These are phyloP conservation scores for Pantherophis vulpinus DNA, from an alignment of 2,797 vertebrate species.

Conservation along the genomic window DNA sequence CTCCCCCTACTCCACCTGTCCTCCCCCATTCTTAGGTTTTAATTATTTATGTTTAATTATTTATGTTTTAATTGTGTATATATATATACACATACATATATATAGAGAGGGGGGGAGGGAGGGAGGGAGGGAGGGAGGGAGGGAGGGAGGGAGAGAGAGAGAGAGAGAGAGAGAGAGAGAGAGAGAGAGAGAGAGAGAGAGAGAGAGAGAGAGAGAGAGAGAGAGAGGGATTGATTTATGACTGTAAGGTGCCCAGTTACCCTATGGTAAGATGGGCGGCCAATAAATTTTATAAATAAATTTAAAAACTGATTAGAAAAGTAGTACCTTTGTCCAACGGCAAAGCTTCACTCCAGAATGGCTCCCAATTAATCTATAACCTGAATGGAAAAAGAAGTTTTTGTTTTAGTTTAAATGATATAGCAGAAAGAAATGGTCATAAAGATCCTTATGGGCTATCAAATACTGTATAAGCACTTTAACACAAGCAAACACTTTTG, in stretches of 20 bases:
- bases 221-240: not conserved
- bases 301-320: not conserved
- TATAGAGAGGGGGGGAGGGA: not conserved
- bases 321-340: conserved; percentile 92
- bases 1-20: not conserved
- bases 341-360: conserved; percentile 97
- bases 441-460: not conserved
- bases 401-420: not conserved
- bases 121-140: too few species aligned
- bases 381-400: conserved; percentile 63
- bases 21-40: not conserved
- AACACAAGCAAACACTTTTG: not conserved
- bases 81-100: not conserved
- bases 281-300: too few species aligned
- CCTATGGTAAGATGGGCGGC: not conserved
- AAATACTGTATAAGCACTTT: too few species aligned
- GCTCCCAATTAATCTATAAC: conserved; percentile 92
- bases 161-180: too few species aligned
- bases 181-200: too few species aligned
- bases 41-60: not conserved
- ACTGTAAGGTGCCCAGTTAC: not conserved
- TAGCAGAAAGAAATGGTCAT: too few species aligned
- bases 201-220: too few species aligned
- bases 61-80: not conserved
- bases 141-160: too few species aligned